Base-by-base conservation (phyloP, 1,140 invertebrate genomes). In the Bombus waltoni region DNA sequence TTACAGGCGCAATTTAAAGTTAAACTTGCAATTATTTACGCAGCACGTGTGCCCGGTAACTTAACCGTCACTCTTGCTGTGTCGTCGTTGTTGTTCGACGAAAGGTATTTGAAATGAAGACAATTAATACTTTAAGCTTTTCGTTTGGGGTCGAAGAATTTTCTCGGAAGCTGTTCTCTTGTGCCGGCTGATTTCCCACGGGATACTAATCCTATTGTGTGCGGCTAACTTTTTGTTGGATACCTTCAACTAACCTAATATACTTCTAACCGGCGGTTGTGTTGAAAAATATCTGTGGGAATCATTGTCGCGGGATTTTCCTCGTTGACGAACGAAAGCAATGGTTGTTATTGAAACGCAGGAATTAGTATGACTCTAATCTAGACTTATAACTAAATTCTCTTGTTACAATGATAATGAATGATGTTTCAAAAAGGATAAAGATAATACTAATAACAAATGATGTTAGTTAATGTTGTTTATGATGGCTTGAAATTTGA, bases 101-200 rank as follows among this genome's bases (percentile, higher is more conserved):
- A 22, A 77, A 59, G 38, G 28, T 80, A 72, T 83, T 74, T 70
- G 74, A 82, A 85, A 83, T 81, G 74, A 89, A 90, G 92, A 88
- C 91, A 94, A 95, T 94, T 94, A 94, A 92, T 92, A 91, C 91
- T 88, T 91, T 83, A 90, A 93, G 91, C 92, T 95, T 94, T 42
- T 93, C 93, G 93, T 93, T 89, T 35, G 91, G 88, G 88, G 91
- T 91, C 86, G 84, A 90, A 90, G 90, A 92, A 92, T 87, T 89
- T 66, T 92, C 93, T 86, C 57, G 86, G 88, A 90, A 91, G 88
- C 88, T 86, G 76, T 81, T 88, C 85, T 80, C 72, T 9, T 25
- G 47, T 87, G 86, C 74, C 87, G 85, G 87, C 82, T 95, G 94
- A 95, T 95, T 95, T 95, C 94, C 94, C 94, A 81, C 75, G 94